phyloP scores from a whole-genome alignment of 2,113 vertebrate genomes.

The Trachemys scripta region DNA sequence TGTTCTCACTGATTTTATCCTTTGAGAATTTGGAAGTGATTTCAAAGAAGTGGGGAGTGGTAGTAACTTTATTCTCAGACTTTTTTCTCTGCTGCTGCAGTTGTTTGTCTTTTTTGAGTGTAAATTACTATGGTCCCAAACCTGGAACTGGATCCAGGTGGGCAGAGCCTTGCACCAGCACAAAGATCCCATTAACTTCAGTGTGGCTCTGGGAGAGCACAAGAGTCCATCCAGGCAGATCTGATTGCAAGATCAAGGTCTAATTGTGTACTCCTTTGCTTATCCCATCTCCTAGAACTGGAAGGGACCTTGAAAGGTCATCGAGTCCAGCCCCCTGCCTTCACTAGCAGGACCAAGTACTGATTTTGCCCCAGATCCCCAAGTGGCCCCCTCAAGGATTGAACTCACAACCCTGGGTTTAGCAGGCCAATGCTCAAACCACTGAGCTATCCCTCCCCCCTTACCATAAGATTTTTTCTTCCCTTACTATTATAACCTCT shows the following conservation, averaged over 20 bases:
- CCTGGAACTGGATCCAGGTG: neutral
- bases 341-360: no score
- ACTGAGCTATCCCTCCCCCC: no score
- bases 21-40: conserved; percentile 61
- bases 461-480: neutral
- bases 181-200: accelerated
- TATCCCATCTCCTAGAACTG: no score
- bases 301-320: no score
- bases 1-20: conserved; percentile 59
- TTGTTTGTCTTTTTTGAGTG: conserved; percentile 44
- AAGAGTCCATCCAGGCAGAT: neutral
- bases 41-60: conserved; percentile 66
- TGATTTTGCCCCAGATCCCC: no score
- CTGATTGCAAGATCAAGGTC: neutral
- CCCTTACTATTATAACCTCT: neutral
- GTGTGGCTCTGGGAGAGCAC: accelerated
- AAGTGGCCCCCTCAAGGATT: no score
- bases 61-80: conserved; percentile 25
- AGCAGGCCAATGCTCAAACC: no score
- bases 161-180: accelerated
- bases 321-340: no score
- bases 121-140: conserved; percentile 5
- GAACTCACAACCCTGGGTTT: no score
- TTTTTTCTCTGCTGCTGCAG: conserved; percentile 29
- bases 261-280: neutral